A percentile compares a stretch with the other conserved stretches of the same genome.
These are phyloP conservation scores for Oscheius onirici DNA, from an alignment of 2,888 invertebrate species.

Conservation along the genomic window DNA sequence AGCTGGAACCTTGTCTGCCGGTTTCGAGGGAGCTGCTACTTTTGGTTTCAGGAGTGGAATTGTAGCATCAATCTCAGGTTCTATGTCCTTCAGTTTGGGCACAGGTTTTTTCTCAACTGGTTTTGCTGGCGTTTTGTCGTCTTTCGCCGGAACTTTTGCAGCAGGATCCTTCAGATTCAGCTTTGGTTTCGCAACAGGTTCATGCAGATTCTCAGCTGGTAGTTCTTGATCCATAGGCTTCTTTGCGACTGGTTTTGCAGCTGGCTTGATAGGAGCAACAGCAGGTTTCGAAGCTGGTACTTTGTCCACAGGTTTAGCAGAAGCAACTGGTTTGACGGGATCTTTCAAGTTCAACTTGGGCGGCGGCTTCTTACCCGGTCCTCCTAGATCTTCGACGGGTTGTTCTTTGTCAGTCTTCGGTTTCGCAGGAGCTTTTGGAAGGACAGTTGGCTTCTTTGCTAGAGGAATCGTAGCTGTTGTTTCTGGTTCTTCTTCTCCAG, in stretches of 20 bases:
- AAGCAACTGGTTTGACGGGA: slow-evolving; percentile 28
- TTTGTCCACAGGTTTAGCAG: slow-evolving; percentile 32
- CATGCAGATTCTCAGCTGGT: slow-evolving; percentile 14
- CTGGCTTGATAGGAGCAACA: neutral
- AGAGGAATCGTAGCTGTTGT: slow-evolving; percentile 33
- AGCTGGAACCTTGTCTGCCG: slow-evolving; percentile 15
- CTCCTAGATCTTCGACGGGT: slow-evolving; percentile 29
- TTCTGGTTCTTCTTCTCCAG: slow-evolving; percentile 34
- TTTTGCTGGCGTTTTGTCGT: slow-evolving; percentile 25
- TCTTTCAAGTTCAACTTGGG: slow-evolving; percentile 17
- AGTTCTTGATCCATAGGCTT: slow-evolving; percentile 48
- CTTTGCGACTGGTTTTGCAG: slow-evolving; percentile 58
- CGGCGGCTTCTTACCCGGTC: neutral
- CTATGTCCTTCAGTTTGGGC: slow-evolving; percentile 31
- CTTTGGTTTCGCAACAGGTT: slow-evolving; percentile 34
- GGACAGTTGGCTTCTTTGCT: slow-evolving; percentile 33
- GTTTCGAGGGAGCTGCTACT: neutral
- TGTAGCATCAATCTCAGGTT: slow-evolving; percentile 36
- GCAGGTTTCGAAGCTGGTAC: slow-evolving; percentile 38
- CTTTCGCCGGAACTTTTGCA: slow-evolving; percentile 31
- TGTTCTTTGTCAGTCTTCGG: slow-evolving; percentile 37
- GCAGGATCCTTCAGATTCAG: slow-evolving; percentile 36
- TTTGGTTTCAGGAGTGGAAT: slow-evolving; percentile 26
- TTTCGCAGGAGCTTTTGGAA: slow-evolving; percentile 34
- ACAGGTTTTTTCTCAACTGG: slow-evolving; percentile 22